These are phyloP conservation scores for Peromyscus leucopus DNA, from an alignment of 2,113 vertebrate species.

Conservation along the genomic window DNA sequence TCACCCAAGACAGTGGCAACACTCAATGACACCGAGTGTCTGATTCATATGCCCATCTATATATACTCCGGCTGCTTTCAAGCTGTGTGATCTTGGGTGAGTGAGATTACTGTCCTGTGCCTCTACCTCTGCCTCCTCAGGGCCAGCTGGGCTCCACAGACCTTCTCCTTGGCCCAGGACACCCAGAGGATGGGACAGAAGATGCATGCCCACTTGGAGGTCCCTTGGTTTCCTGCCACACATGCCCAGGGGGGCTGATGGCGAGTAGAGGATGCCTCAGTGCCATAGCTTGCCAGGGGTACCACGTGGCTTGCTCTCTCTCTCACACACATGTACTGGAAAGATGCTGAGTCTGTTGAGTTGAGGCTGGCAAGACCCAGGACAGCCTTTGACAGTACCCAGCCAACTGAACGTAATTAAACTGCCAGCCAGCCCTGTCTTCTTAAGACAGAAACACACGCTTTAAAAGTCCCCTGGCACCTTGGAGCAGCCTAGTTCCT, in stretches of 20 bases:
- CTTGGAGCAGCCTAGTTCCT: not conserved
- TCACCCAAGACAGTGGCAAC: not conserved
- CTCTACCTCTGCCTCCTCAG: constrained; percentile 73
- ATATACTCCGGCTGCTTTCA: too few relatives aligned
- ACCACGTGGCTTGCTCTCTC: constrained; percentile 1
- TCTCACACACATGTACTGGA: constrained; percentile 36
- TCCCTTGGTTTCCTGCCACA: not conserved
- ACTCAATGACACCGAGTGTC: not conserved
- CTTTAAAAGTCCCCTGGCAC: constrained; percentile 29
- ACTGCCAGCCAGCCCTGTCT: constrained; percentile 60
- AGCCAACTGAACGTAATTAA: constrained; percentile 72
- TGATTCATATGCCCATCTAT: not conserved
- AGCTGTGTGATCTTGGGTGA: not conserved
- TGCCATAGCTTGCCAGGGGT: constrained; percentile 44
- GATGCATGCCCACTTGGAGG: rapidly evolving
- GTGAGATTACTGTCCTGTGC: not conserved
- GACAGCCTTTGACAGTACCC: constrained; percentile 55
- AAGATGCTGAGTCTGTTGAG: constrained; percentile 48
- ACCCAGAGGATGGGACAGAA: too few relatives aligned
- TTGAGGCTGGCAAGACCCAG: constrained; percentile 37
- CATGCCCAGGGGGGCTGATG: not conserved
- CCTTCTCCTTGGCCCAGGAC: rapidly evolving
- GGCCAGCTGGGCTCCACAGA: not conserved
- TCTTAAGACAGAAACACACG: constrained; percentile 63
- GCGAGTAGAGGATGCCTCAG: not conserved